These are phyloP conservation scores for Rhyacichthys aspro DNA, from an alignment of 2,797 vertebrate species.

Conservation along the genomic window DNA sequence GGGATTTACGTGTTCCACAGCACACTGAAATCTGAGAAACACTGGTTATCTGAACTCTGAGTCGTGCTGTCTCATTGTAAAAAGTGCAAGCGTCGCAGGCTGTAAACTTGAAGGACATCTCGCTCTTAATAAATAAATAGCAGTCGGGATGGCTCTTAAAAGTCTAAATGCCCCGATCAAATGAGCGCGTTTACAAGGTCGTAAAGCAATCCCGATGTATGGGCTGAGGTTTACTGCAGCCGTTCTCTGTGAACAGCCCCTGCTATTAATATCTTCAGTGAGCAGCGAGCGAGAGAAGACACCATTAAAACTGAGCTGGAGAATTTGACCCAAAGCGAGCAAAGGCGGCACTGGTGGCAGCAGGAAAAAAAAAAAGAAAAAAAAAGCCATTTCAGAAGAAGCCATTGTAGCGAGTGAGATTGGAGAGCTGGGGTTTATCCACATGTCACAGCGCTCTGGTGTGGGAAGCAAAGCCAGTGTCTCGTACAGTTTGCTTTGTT, in stretches of 20 bases:
- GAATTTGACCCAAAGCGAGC: constrained; percentile 49
- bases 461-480: constrained; percentile 23
- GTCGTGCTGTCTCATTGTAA: background rate
- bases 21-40: constrained; percentile 1
- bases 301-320: constrained; percentile 47
- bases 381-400: constrained; percentile 19
- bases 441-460: constrained; percentile 21
- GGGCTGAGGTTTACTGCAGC: constrained; percentile 38
- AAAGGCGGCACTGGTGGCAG: constrained; percentile 19
- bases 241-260: constrained; percentile 16
- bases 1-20: background rate
- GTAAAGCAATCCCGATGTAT: constrained; percentile 34
- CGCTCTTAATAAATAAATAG: constrained; percentile 45
- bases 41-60: background rate
- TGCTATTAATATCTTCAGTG: constrained; percentile 39
- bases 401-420: constrained; percentile 9
- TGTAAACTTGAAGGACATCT: constrained; percentile 34
- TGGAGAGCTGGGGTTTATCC: constrained; percentile 10
- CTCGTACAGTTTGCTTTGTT: constrained; percentile 22
- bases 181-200: constrained; percentile 41
- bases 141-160: constrained; percentile 45
- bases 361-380: constrained; percentile 12
- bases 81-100: constrained; percentile 8
- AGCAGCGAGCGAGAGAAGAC: constrained; percentile 34
- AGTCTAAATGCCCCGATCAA: constrained; percentile 29